These are phyloP conservation scores for Erebia epiphron DNA, from an alignment of 2,888 invertebrate genomes.

Conservation along the genomic window DNA sequence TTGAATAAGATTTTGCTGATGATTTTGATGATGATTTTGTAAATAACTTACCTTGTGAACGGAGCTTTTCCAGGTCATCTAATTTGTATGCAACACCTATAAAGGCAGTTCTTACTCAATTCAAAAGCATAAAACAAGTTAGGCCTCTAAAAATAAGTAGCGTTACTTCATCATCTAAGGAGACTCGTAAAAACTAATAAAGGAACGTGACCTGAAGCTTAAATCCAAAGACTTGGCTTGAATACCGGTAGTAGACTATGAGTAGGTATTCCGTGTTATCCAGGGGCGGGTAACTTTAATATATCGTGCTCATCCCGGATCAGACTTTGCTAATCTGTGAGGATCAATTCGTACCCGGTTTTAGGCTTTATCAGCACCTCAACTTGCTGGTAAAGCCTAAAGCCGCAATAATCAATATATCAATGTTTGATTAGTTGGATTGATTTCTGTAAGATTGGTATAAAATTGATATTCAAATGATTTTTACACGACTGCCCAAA, in stretches of 20 bases:
- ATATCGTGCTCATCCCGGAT: slow-evolving; percentile 20
- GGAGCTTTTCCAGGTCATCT: too few relatives aligned
- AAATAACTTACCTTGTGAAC: too few relatives aligned
- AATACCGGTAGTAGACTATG: background rate
- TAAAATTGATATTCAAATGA: too few relatives aligned
- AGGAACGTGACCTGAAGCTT: slow-evolving; percentile 11
- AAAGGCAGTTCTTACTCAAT: too few relatives aligned
- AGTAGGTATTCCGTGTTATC: slow-evolving; percentile 14
- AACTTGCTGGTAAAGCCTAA: background rate
- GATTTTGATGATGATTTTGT: too few relatives aligned
- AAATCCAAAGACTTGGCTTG: slow-evolving; percentile 3
- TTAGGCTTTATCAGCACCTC: background rate
- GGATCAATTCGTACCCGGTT: slow-evolving; percentile 6
- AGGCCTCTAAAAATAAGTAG: background rate
- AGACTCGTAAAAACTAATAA: slow-evolving; percentile 19
- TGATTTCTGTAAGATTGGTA: too few relatives aligned
- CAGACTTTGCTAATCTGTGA: slow-evolving; percentile 21
- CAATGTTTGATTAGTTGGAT: too few relatives aligned
- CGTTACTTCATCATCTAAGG: slow-evolving; percentile 4
- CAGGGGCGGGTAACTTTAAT: slow-evolving; percentile 20
- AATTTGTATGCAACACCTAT: too few relatives aligned
- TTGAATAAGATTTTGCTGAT: too few relatives aligned
- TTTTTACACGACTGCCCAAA: too few relatives aligned
- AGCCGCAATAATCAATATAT: too few relatives aligned
- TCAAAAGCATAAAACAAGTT: too few relatives aligned